Evolutionary conservation across 2,797 vertebrate species (phyloP).

Genomic region (Phrynocephalus vlangalii): DNA sequence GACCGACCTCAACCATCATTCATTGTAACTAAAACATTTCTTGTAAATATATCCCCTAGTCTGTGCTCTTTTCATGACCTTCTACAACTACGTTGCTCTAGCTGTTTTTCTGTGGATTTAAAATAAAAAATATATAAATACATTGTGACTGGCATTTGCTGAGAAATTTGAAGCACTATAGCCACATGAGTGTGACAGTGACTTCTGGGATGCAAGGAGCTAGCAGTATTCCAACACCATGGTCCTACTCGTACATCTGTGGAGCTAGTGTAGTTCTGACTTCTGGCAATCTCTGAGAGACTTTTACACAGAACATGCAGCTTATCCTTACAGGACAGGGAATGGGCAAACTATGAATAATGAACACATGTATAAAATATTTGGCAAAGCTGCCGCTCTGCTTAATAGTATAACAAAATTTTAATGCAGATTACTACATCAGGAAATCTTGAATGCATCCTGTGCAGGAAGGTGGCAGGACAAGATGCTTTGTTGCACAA

Average conservation of each 20-base stretch:
- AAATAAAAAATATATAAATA: slow-evolving; percentile 12
- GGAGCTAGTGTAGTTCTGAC: slow-evolving; percentile 61
- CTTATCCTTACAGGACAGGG: slow-evolving; percentile 32
- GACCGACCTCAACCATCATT: slow-evolving; percentile 65
- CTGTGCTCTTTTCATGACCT: slow-evolving; percentile 67
- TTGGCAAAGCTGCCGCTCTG: slow-evolving; percentile 39
- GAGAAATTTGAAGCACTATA: slow-evolving; percentile 33
- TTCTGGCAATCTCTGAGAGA: slow-evolving; percentile 41
- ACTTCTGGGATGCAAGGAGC: slow-evolving; percentile 42
- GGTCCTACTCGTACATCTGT: slow-evolving; percentile 50
- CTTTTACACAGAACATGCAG: background rate
- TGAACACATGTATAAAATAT: slow-evolving; percentile 34
- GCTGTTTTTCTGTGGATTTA: slow-evolving; percentile 53
- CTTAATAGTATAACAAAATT: slow-evolving; percentile 41
- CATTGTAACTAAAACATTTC: slow-evolving; percentile 63
- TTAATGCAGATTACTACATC: slow-evolving; percentile 17
- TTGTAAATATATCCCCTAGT: slow-evolving; percentile 49
- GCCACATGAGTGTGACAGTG: background rate
- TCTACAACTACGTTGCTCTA: slow-evolving; percentile 41
- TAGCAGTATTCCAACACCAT: slow-evolving; percentile 56
- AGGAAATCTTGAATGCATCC: slow-evolving; percentile 26
- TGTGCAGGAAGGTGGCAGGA: slow-evolving; percentile 14
- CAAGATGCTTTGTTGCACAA: background rate
- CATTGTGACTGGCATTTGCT: slow-evolving; percentile 35
- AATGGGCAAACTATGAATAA: slow-evolving; percentile 24